Percentiles rank a stretch among this genome's conserved stretches.
Evolutionary conservation across 2,113 vertebrate genomes (phyloP).

Genomic region (Actinemys pallida): DNA sequence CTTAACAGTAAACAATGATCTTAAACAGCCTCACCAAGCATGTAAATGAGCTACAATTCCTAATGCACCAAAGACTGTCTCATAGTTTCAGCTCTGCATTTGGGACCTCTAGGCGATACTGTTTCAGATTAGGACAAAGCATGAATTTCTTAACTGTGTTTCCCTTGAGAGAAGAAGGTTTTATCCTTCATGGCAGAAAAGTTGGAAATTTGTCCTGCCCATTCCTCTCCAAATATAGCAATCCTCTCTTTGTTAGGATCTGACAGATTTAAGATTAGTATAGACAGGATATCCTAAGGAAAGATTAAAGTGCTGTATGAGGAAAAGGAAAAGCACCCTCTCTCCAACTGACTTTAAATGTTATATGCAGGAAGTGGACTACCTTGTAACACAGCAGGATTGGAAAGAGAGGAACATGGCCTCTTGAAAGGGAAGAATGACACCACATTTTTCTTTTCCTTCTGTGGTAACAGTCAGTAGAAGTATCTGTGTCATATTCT

Average conservation of each 20-base stretch:
- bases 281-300: neutral
- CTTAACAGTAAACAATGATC: slow-evolving; percentile 71
- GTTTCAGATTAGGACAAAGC: slow-evolving; percentile 75
- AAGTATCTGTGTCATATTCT: neutral
- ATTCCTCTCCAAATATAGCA: slow-evolving; percentile 51
- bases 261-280: slow-evolving; percentile 53
- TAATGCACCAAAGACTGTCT: slow-evolving; percentile 43
- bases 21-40: slow-evolving; percentile 71
- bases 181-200: slow-evolving; percentile 67
- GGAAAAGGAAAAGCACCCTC: neutral
- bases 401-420: neutral
- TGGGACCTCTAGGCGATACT: slow-evolving; percentile 70
- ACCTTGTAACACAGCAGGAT: neutral
- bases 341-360: neutral
- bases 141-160: slow-evolving; percentile 66
- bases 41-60: slow-evolving; percentile 58
- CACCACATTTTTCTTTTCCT: neutral
- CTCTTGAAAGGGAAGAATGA: neutral
- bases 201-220: slow-evolving; percentile 56
- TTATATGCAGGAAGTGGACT: neutral
- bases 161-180: slow-evolving; percentile 67
- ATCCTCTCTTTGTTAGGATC: slow-evolving; percentile 8
- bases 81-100: slow-evolving; percentile 69
- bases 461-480: neutral
- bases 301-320: slow-evolving; percentile 14